These are phyloP conservation scores for Hippocampus comes DNA, from an alignment of 2,113 vertebrate species.

Conservation along the genomic window DNA sequence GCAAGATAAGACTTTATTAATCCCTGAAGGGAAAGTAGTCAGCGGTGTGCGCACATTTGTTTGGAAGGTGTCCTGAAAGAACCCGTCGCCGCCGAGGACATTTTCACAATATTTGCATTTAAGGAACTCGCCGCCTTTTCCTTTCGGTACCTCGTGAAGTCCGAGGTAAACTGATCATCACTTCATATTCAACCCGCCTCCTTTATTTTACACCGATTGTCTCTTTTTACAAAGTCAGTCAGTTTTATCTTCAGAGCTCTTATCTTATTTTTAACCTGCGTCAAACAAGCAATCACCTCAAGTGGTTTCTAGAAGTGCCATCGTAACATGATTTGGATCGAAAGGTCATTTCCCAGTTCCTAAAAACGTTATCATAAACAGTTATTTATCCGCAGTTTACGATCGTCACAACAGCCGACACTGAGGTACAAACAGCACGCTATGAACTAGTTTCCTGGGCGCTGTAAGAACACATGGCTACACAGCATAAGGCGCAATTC, in stretches of 20 bases:
- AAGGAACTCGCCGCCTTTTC: not conserved
- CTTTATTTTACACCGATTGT: not conserved
- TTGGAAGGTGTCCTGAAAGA: constrained; percentile 6
- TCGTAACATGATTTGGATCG: too few species aligned
- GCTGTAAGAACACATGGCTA: too few species aligned
- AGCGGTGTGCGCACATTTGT: not conserved
- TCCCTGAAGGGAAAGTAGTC: constrained; percentile 6
- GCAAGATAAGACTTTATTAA: constrained; percentile 7
- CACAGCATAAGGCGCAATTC: too few species aligned
- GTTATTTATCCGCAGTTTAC: too few species aligned
- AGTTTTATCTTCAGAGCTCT: not conserved
- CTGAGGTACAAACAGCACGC: too few species aligned
- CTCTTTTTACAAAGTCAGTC: not conserved
- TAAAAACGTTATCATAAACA: too few species aligned
- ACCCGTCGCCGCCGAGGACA: not conserved
- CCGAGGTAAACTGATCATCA: not conserved
- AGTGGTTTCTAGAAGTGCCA: too few species aligned
- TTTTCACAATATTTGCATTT: not conserved
- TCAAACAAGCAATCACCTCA: too few species aligned
- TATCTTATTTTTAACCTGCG: too few species aligned
- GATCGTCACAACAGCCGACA: too few species aligned
- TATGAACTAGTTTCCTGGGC: too few species aligned
- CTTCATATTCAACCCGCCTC: not conserved
- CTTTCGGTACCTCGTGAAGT: not conserved
- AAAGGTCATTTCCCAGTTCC: too few species aligned